Evolutionary conservation across 2,888 invertebrate species (phyloP).

Genomic region (Hetaerina titia): DNA sequence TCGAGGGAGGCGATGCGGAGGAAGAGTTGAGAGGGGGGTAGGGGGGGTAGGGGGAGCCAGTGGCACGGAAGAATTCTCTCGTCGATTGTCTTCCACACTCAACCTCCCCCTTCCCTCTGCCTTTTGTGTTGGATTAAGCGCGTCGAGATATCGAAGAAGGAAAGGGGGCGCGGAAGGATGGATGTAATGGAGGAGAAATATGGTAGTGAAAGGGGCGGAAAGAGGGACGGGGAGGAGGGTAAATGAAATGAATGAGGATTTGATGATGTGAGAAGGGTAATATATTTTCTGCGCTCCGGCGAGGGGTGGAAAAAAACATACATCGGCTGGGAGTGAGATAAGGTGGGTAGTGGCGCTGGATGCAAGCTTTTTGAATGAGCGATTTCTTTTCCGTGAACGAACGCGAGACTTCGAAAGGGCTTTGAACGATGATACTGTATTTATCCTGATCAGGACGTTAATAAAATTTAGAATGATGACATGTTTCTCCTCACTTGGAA

Average conservation of each 20-base stretch:
- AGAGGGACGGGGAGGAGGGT: background rate
- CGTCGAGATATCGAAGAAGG: background rate
- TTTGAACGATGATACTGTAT: background rate
- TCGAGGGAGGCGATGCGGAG: background rate
- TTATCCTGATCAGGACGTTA: background rate
- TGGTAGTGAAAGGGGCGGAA: background rate
- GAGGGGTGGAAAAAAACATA: background rate
- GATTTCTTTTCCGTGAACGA: background rate
- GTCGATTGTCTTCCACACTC: background rate
- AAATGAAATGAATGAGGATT: slow-evolving; percentile 9
- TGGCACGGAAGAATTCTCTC: background rate
- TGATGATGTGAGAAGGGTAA: background rate
- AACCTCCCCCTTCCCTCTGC: background rate
- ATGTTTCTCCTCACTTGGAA: background rate
- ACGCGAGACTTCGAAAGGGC: background rate
- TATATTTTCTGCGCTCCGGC: background rate
- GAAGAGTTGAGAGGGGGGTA: background rate
- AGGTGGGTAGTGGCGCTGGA: background rate
- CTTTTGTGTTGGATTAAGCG: background rate
- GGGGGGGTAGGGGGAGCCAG: background rate
- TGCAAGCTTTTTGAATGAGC: background rate
- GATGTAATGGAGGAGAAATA: background rate
- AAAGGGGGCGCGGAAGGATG: background rate
- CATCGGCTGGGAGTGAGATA: background rate
- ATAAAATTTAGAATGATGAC: background rate